Evolutionary conservation across 1,140 invertebrate species (phyloP).

Genomic region (Cydia strobilella): DNA sequence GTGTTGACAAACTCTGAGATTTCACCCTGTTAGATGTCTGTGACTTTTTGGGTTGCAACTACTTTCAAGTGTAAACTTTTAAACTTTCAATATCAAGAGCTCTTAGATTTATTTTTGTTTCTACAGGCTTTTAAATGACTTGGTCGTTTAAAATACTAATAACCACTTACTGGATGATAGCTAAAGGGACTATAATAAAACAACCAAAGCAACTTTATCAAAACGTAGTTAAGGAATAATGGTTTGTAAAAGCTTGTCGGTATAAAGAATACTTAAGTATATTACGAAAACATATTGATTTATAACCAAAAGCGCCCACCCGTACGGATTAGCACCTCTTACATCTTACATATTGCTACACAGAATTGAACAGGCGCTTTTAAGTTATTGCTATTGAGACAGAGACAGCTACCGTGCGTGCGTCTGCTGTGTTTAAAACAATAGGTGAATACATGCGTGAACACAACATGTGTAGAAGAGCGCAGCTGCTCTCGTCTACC

Average conservation of each 20-base stretch:
- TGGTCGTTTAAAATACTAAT: too few species aligned
- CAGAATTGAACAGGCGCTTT: background rate
- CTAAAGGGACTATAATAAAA: too few species aligned
- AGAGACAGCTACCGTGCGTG: background rate
- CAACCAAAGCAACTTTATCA: too few species aligned
- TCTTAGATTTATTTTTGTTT: background rate
- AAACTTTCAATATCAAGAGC: background rate
- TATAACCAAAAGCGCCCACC: background rate
- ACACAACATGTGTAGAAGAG: background rate
- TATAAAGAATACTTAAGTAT: too few species aligned
- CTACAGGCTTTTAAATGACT: background rate
- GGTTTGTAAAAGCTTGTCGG: too few species aligned
- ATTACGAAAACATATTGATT: too few species aligned
- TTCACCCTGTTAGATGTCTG: background rate
- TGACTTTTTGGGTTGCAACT: background rate
- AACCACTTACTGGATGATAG: too few species aligned
- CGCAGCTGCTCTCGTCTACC: background rate
- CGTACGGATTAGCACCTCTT: background rate
- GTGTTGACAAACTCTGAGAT: background rate
- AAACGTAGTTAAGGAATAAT: too few species aligned
- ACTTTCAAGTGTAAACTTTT: background rate
- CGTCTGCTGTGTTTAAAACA: constrained; percentile 2
- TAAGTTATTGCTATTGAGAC: background rate
- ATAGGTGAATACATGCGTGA: background rate
- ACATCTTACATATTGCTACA: background rate